phyloP scores from a whole-genome alignment of 2,113 vertebrate species.

The Scortum barcoo region DNA sequence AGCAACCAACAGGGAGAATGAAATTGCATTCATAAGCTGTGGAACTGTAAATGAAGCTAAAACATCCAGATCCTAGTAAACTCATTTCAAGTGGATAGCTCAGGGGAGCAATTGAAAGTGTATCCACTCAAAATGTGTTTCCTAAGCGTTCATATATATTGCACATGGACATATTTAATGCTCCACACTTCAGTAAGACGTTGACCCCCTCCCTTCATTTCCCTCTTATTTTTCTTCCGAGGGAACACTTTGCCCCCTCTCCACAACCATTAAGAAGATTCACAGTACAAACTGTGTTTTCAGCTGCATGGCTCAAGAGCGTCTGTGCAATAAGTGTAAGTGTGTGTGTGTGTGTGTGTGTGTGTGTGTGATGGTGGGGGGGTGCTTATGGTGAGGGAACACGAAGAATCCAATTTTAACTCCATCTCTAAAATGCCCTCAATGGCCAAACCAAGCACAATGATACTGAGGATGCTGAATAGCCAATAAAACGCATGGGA shows the following conservation, averaged over 20 bases:
- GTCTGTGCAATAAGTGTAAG: conserved; percentile 5
- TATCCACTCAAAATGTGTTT: conserved; percentile 27
- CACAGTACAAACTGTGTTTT: conserved; percentile 42
- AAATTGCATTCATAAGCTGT: conserved; percentile 22
- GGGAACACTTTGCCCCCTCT: conserved; percentile 52
- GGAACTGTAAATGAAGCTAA: conserved; percentile 28
- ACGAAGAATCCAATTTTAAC: conserved; percentile 36
- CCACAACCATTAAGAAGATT: conserved; percentile 62
- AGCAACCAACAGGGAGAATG: conserved; percentile 26
- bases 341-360: not conserved
- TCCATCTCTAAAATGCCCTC: conserved; percentile 17
- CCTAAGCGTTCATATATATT: conserved; percentile 29
- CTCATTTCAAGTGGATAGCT: conserved; percentile 24
- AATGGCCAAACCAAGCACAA: conserved; percentile 37
- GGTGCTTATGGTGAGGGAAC: too few relatives aligned
- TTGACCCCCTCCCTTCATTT: conserved; percentile 51
- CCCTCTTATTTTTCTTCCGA: conserved; percentile 38
- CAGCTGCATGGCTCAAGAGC: conserved; percentile 13
- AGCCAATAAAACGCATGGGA: not conserved
- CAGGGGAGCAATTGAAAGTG: conserved; percentile 28
- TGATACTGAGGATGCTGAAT: conserved; percentile 26
- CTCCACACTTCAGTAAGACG: conserved; percentile 28
- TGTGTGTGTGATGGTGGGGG: not conserved
- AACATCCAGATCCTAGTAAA: conserved; percentile 24
- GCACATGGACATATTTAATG: conserved; percentile 51